Conservation (phyloP, 2,797 vertebrate genomes). For the Manis pentadactyla region DNA sequence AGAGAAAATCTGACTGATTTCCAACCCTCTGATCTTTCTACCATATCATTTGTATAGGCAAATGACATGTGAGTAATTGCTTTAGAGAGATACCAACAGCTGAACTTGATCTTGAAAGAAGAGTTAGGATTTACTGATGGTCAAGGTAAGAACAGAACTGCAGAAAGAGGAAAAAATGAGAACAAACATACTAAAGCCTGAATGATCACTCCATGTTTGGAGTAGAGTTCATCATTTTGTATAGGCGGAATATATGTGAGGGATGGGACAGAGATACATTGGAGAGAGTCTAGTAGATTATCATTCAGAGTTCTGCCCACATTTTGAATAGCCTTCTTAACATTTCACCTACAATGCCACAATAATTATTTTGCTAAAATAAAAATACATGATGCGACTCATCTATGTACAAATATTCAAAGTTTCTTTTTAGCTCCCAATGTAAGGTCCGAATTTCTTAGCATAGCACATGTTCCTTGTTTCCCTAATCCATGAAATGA, state of each 20-base stretch:
- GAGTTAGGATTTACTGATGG: background rate
- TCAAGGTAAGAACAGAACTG: background rate
- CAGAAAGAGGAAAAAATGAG: background rate
- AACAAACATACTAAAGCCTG: background rate
- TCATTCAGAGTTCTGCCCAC: background rate
- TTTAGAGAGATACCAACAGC: background rate
- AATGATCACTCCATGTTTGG: background rate
- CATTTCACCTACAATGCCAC: background rate
- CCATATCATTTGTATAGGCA: background rate
- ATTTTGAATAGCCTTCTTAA: background rate
- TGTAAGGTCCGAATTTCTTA: background rate
- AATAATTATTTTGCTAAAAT: conserved; percentile 41
- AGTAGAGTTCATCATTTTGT: background rate
- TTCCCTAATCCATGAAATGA: background rate
- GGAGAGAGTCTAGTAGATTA: background rate
- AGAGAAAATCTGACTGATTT: background rate
- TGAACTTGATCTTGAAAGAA: background rate
- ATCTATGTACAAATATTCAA: background rate
- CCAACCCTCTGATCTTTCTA: background rate
- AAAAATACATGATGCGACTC: background rate
- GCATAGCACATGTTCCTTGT: background rate
- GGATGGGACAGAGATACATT: background rate
- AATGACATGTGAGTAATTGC: background rate
- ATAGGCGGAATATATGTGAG: background rate
- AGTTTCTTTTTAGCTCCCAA: background rate